Conservation (phyloP, 2,888 invertebrate genomes). For the Steinernema scapterisci region DNA sequence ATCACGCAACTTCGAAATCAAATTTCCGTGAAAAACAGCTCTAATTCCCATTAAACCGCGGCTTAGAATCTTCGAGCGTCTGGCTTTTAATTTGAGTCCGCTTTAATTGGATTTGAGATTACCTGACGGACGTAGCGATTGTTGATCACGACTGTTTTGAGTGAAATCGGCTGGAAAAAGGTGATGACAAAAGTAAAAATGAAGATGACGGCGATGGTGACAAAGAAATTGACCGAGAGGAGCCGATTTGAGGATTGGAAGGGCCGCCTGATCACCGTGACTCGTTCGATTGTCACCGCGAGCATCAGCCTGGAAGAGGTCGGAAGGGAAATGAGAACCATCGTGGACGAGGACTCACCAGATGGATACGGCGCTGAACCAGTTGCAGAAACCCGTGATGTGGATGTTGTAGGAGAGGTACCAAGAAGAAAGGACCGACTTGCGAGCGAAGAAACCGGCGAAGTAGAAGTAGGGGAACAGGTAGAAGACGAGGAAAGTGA, state of each 20-base stretch:
- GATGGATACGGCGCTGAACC: slow-evolving; percentile 55
- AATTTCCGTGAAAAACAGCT: no score
- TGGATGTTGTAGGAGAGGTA: slow-evolving; percentile 43
- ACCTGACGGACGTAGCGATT: slow-evolving; percentile 31
- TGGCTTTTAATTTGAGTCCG: no score
- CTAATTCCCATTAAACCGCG: no score
- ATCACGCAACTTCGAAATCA: no score
- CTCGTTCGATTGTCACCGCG: slow-evolving; percentile 56
- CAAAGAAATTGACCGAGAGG: slow-evolving; percentile 65
- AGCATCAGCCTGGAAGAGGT: slow-evolving; percentile 46
- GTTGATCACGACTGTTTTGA: slow-evolving; percentile 18
- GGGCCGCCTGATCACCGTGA: slow-evolving; percentile 44
- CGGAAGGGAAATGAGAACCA: neutral
- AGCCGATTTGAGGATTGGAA: slow-evolving; percentile 37
- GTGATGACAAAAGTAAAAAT: slow-evolving; percentile 25
- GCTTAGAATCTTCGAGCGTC: no score
- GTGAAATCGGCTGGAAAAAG: slow-evolving; percentile 5
- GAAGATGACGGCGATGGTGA: slow-evolving; percentile 63
- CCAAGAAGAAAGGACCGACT: slow-evolving; percentile 32
- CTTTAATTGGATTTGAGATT: neutral
- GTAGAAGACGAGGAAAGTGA: slow-evolving; percentile 50
- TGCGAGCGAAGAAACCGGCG: slow-evolving; percentile 18
- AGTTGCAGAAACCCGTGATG: slow-evolving; percentile 46
- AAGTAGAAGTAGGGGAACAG: slow-evolving; percentile 46
- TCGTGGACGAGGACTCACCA: slow-evolving; percentile 39